phyloP scores from a whole-genome alignment of 2,113 vertebrate genomes.

The Cercopithecus mona region DNA sequence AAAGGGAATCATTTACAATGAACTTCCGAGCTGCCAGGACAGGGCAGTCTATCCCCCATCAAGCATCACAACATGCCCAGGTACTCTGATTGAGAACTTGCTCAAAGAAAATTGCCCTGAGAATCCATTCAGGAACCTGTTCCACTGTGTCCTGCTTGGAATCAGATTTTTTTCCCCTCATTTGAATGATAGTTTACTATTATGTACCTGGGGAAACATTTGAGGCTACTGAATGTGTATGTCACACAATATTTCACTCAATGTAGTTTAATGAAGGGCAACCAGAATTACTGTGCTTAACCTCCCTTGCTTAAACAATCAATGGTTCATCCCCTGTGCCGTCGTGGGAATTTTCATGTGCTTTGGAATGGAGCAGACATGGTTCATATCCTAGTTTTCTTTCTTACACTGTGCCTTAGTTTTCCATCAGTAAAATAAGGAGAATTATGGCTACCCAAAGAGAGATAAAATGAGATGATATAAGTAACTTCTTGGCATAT shows the following conservation, averaged over 20 bases:
- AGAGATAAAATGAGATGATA: background rate
- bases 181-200: constrained; percentile 54
- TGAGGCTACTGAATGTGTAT: background rate
- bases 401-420: background rate
- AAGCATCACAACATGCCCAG: background rate
- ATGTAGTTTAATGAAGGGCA: constrained; percentile 31
- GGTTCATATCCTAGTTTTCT: background rate
- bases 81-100: background rate
- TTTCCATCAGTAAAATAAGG: background rate
- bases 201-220: constrained; percentile 2
- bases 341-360: background rate
- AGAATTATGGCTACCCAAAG: background rate
- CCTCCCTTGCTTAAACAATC: constrained; percentile 24
- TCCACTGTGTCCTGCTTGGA: background rate
- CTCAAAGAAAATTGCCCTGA: constrained; percentile 3
- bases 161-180: background rate
- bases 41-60: constrained; percentile 47
- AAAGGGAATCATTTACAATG: background rate
- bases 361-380: background rate
- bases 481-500: constrained; percentile 44
- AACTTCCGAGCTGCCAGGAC: background rate
- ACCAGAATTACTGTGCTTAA: background rate
- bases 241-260: constrained; percentile 30
- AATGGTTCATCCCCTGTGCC: background rate
- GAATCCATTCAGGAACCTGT: background rate